These are phyloP conservation scores for Yponomeuta cagnagella DNA, from an alignment of 2,888 invertebrate species.

Conservation along the genomic window DNA sequence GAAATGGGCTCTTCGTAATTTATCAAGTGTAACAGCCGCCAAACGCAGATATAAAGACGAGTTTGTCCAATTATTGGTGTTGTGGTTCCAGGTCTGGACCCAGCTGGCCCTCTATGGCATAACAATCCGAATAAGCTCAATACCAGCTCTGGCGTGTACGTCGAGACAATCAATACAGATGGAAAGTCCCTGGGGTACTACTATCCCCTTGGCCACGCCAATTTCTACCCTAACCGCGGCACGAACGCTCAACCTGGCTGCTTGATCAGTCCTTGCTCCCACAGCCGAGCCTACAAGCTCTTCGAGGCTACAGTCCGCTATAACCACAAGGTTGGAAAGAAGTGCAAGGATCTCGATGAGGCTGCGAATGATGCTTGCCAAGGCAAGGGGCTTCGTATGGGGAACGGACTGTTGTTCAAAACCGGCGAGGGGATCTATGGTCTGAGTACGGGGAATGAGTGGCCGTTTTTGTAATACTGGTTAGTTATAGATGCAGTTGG, in stretches of 20 bases:
- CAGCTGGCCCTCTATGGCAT: not conserved
- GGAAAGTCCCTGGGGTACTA: not conserved
- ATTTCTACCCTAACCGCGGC: not conserved
- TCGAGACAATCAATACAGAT: not conserved
- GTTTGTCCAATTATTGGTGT: too few species aligned
- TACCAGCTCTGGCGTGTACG: not conserved
- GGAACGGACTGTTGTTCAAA: not conserved
- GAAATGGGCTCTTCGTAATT: not conserved
- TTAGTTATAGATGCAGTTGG: not conserved
- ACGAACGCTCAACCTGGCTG: not conserved
- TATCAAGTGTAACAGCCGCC: not conserved
- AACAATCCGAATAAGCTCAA: not conserved
- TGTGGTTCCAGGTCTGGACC: not conserved
- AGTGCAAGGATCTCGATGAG: not conserved
- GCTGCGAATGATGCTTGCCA: not conserved
- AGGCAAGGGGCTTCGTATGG: not conserved
- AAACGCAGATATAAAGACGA: too few species aligned
- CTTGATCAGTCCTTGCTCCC: not conserved
- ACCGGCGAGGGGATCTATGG: slow-evolving; percentile 19
- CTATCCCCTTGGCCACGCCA: not conserved
- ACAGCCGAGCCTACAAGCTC: not conserved
- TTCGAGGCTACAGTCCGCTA: not conserved
- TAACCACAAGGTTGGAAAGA: not conserved
- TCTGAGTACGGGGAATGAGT: not conserved
- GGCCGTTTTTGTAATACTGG: not conserved